Evolutionary conservation across 2,113 vertebrate species (phyloP).

Genomic region (Hypanus sabinus): DNA sequence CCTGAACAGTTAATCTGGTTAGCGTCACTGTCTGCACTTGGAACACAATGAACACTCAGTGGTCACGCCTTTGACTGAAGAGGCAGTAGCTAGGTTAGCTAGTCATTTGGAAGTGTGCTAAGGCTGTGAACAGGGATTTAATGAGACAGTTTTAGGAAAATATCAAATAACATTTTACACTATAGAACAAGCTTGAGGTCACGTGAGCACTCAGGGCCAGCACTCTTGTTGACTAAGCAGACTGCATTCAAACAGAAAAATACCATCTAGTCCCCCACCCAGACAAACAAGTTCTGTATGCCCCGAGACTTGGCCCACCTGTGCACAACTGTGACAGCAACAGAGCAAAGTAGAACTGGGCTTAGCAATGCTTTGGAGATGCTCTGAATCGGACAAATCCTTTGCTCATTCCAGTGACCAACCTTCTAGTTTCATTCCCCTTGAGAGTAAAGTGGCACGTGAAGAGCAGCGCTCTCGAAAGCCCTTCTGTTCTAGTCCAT

Average conservation of each 20-base stretch:
- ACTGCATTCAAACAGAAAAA: background rate
- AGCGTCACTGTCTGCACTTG: background rate
- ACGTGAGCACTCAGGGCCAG: background rate
- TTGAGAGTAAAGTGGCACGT: background rate
- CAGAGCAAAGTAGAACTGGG: background rate
- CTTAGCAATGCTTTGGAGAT: too few relatives aligned
- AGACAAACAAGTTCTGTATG: background rate
- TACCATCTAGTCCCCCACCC: background rate
- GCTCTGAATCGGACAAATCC: background rate
- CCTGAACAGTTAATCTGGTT: background rate
- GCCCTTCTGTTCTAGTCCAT: background rate
- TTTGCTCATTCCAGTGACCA: background rate
- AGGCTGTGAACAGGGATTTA: conserved; percentile 22
- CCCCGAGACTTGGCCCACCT: background rate
- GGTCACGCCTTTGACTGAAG: background rate
- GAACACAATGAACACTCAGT: background rate
- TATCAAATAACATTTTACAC: conserved; percentile 7
- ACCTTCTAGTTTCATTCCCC: background rate
- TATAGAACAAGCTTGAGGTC: background rate
- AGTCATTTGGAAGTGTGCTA: background rate
- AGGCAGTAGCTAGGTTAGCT: background rate
- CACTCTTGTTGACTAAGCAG: conserved; percentile 20
- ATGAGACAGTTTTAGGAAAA: conserved; percentile 17
- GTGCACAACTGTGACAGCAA: background rate
- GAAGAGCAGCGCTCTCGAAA: too few relatives aligned